These are phyloP conservation scores for Papilio gigon DNA, from an alignment of 2,888 invertebrate genomes.

Conservation along the genomic window DNA sequence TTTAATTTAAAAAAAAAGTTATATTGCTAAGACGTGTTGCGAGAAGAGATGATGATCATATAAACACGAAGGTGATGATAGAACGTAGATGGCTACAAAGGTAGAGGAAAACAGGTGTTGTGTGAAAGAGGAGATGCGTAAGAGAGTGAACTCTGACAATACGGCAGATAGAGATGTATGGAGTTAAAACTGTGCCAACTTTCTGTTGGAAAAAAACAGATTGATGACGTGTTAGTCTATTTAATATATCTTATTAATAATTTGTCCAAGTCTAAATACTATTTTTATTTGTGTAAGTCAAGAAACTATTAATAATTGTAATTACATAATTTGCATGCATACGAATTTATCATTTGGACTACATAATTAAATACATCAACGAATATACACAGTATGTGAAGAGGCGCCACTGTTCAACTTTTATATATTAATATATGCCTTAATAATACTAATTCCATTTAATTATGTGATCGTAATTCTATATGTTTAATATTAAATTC, in stretches of 20 bases:
- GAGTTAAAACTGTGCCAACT: too few species aligned
- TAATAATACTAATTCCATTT: background rate
- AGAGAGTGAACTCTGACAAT: too few species aligned
- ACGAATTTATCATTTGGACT: background rate
- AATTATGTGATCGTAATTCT: background rate
- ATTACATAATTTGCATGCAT: background rate
- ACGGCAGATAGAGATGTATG: too few species aligned
- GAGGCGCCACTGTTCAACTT: conserved; percentile 12
- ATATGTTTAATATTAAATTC: background rate
- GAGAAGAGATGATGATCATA: too few species aligned
- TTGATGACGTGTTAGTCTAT: too few species aligned
- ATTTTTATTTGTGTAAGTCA: background rate
- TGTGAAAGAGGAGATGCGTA: too few species aligned
- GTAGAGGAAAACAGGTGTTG: too few species aligned
- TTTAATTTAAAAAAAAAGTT: too few species aligned
- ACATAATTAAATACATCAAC: conserved; percentile 3
- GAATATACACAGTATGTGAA: background rate
- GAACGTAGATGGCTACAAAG: too few species aligned
- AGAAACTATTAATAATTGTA: conserved; percentile 8
- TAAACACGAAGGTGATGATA: too few species aligned
- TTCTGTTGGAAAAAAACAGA: too few species aligned
- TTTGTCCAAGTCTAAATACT: background rate
- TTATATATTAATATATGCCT: background rate
- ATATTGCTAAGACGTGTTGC: too few species aligned
- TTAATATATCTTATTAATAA: background rate